Evolutionary conservation across 2,113 vertebrate genomes (phyloP).

Genomic region (Festucalex cinctus): DNA sequence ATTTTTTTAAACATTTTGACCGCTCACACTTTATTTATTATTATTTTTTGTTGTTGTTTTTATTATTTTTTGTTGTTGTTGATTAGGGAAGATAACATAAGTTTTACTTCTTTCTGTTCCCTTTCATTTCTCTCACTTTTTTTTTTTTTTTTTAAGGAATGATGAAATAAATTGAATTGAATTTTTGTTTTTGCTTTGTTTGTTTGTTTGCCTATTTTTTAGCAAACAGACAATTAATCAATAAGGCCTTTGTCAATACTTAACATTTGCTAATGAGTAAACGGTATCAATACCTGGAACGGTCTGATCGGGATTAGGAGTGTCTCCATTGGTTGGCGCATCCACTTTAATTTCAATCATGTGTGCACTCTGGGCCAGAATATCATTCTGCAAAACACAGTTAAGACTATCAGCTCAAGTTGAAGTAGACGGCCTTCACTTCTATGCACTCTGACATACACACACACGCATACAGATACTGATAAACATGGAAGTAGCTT

Average conservation of each 20-base stretch:
- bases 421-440: neutral
- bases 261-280: neutral
- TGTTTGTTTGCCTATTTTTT: too few species aligned
- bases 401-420: neutral
- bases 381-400: slow-evolving; percentile 55
- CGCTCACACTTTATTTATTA: too few species aligned
- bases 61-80: too few species aligned
- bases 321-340: slow-evolving; percentile 74
- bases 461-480: slow-evolving; percentile 28
- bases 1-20: too few species aligned
- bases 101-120: too few species aligned
- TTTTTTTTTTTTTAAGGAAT: too few species aligned
- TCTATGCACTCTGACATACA: slow-evolving; percentile 9
- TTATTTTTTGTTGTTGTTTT: too few species aligned
- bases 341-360: slow-evolving; percentile 77
- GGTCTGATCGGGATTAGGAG: slow-evolving; percentile 78
- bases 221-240: too few species aligned
- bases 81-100: too few species aligned
- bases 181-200: too few species aligned
- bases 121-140: too few species aligned
- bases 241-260: neutral
- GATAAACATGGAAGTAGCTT: slow-evolving; percentile 52
- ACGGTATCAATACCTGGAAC: slow-evolving; percentile 80
- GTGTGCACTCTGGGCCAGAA: slow-evolving; percentile 66
- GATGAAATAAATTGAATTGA: too few species aligned